Conservation (phyloP, 2,888 invertebrate species). For the Drosophila koepferae region DNA sequence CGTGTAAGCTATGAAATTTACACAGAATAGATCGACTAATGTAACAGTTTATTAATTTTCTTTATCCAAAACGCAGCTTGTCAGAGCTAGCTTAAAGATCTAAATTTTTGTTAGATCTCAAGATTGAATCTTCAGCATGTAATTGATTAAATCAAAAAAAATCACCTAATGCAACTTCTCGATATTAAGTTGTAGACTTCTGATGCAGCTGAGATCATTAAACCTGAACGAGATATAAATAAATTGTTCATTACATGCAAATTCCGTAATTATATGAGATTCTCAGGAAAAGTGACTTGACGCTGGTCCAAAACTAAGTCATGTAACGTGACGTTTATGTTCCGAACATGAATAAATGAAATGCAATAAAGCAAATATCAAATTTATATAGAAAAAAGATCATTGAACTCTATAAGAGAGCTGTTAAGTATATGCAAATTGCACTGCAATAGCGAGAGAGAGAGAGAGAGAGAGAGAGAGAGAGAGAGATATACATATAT, state of each 20-base stretch:
- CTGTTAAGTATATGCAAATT: constrained; percentile 2
- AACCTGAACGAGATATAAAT: not conserved
- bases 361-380: constrained; percentile 26
- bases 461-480: constrained; percentile 1
- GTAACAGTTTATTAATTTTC: too few relatives aligned
- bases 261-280: constrained; percentile 1
- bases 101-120: too few relatives aligned
- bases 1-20: too few relatives aligned
- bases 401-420: constrained; percentile 33
- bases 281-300: not conserved
- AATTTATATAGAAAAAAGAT: constrained; percentile 30
- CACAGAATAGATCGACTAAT: too few relatives aligned
- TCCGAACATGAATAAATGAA: constrained; percentile 32
- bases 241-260: not conserved
- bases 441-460: constrained; percentile 4
- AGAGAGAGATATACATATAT: not conserved
- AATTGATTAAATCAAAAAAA: not conserved
- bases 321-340: constrained; percentile 19
- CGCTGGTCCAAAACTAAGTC: constrained; percentile 21
- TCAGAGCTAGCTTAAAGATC: too few relatives aligned
- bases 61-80: too few relatives aligned
- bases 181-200: too few relatives aligned
- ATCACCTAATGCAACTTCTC: not conserved
- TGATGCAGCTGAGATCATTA: not conserved
- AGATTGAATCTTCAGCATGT: too few relatives aligned